Base-by-base conservation (phyloP, 2,797 vertebrate genomes). In the Novumbra hubbsi region DNA sequence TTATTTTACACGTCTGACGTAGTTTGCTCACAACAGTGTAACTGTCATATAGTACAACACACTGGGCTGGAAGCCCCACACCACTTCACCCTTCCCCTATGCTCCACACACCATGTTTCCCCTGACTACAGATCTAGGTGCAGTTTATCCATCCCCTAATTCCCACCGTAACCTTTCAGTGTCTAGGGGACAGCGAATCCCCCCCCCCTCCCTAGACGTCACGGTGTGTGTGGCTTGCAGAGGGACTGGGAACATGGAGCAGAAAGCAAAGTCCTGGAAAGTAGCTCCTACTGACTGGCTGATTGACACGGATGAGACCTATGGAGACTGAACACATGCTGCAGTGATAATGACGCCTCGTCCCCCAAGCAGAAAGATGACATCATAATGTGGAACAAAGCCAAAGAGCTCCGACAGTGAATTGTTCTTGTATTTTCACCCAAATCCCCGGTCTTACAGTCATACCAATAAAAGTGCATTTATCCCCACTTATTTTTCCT, bases 251-350 rank as follows among this genome's bases (percentile, higher is more conserved):
- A 55, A 60, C 19, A 82, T 41, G 21, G 21, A 50, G 73, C 50
- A 57, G 75, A 72, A 76, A 75, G 65, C 57, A 17, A 76, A 30
- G 60, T 45, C 49, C 66, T 50, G 55, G 34, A 60, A 16, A 69
- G 66, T 62, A 66, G 64, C 21, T 12, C 21, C 55, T 24, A 57
- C 21, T 67, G 65, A 74, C 65, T 45, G 74, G 69, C 71, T 75
- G 80, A 60, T 82, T 78, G 70, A 60, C 66, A 64, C 71, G 57
- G 55, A 68, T 75, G 57, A 83, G 73, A 77, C 71, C 17, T 77
- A 73, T 60, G 64, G 24, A 48, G 32, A 76, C 55, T 75, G 76
- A 78, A 82, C 76, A 73, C 89, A 87, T 88, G 88, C 86, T 88
- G 88, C 86, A 79, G 76, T 81, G 81, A 48, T 11, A 30, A 71